Percentiles rank a stretch among this genome's conserved stretches.
Evolutionary conservation across 2,113 vertebrate genomes (phyloP).

Genomic region (Sceloporus tristichus): DNA sequence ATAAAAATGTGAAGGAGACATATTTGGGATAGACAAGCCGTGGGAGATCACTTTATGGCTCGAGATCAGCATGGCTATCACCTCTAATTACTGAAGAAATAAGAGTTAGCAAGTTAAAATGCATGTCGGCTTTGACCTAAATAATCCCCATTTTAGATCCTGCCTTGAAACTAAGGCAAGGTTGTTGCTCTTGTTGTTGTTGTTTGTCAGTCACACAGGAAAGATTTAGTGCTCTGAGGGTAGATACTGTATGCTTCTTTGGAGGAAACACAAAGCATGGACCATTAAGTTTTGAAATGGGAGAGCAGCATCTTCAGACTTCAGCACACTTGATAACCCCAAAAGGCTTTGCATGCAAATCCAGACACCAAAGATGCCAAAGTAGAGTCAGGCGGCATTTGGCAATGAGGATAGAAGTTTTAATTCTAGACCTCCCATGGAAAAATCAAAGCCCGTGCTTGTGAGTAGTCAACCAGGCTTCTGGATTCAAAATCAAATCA

Average conservation of each 20-base stretch:
- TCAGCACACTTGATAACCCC: constrained; percentile 59
- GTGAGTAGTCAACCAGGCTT: no score
- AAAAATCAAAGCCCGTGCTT: background rate
- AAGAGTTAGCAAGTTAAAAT: constrained; percentile 64
- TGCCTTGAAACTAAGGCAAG: constrained; percentile 61
- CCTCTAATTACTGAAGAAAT: constrained; percentile 75
- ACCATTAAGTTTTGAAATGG: constrained; percentile 66
- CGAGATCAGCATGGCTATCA: constrained; percentile 51
- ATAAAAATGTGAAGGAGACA: constrained; percentile 64
- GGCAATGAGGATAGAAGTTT: no score
- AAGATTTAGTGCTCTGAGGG: constrained; percentile 67
- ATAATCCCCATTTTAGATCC: constrained; percentile 67
- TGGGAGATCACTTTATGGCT: constrained; percentile 54
- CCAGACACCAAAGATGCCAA: constrained; percentile 33
- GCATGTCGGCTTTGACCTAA: constrained; percentile 62
- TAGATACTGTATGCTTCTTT: constrained; percentile 49
- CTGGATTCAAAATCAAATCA: background rate
- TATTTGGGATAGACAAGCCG: constrained; percentile 63
- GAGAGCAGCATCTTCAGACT: constrained; percentile 65
- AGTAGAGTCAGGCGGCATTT: constrained; percentile 8
- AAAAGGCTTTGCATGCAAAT: constrained; percentile 44
- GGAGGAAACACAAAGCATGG: constrained; percentile 66
- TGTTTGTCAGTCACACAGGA: constrained; percentile 61
- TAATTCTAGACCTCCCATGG: background rate
- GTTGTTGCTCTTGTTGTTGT: background rate